Conservation (phyloP, 2,888 invertebrate genomes). For the Encarsia formosa region DNA sequence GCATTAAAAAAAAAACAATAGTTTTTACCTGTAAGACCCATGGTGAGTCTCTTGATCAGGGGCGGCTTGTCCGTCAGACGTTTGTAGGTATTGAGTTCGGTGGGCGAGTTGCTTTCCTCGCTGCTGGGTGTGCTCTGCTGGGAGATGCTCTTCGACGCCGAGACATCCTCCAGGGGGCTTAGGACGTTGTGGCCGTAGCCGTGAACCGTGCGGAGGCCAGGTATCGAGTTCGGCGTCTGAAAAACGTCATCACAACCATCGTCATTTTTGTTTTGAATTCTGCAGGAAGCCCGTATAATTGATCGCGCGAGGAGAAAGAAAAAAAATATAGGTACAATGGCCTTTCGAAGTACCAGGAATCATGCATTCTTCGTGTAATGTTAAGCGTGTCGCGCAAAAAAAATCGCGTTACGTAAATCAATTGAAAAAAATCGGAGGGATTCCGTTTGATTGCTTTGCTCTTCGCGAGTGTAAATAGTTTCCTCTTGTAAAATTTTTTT, state of each 20-base stretch:
- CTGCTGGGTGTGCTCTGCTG: constrained; percentile 65
- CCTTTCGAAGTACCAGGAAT: neutral
- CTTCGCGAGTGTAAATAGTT: too few species aligned
- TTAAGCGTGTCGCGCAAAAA: too few species aligned
- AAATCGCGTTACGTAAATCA: too few species aligned
- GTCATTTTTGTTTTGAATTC: too few species aligned
- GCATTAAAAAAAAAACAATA: neutral
- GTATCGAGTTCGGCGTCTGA: constrained; percentile 62
- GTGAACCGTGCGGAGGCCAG: constrained; percentile 64
- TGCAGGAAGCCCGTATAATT: too few species aligned
- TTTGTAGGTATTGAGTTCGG: constrained; percentile 81
- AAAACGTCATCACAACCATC: too few species aligned
- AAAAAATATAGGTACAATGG: neutral
- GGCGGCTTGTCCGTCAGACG: constrained; percentile 78
- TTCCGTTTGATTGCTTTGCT: too few species aligned
- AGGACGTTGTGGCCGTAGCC: constrained; percentile 54
- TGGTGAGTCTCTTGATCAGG: constrained; percentile 70
- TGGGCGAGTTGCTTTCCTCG: constrained; percentile 83
- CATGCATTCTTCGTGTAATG: too few species aligned
- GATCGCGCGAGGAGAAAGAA: too few species aligned
- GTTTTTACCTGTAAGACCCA: constrained; percentile 59
- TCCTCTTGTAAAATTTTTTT: too few species aligned
- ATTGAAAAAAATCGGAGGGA: too few species aligned
- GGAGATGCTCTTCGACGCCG: constrained; percentile 46
- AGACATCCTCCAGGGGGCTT: constrained; percentile 38